Percentiles rank a stretch among this genome's conserved stretches.
phyloP scores from a whole-genome alignment of 2,888 invertebrate species.

The Embidobia sp. region DNA sequence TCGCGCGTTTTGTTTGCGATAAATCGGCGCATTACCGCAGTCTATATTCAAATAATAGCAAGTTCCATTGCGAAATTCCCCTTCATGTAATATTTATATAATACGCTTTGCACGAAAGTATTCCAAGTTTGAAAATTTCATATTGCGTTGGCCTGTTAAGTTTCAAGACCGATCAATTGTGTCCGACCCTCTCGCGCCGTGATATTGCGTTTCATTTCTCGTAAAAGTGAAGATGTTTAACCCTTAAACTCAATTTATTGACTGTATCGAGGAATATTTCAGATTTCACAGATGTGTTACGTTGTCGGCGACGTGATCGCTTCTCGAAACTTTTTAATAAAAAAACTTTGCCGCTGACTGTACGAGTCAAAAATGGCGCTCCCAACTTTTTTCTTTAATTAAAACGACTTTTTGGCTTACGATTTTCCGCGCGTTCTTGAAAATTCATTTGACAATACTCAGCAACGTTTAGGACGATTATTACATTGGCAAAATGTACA shows the following conservation, averaged over 20 bases:
- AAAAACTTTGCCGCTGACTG: not conserved
- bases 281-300: slow-evolving; percentile 22
- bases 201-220: slow-evolving; percentile 46
- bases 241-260: slow-evolving; percentile 47
- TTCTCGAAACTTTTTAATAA: not conserved
- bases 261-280: slow-evolving; percentile 21
- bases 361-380: not conserved
- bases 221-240: slow-evolving; percentile 46
- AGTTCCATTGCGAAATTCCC: not conserved
- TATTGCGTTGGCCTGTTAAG: slow-evolving; percentile 34
- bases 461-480: no score
- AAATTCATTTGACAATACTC: no score
- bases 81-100: slow-evolving; percentile 31
- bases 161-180: slow-evolving; percentile 36
- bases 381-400: not conserved
- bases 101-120: slow-evolving; percentile 18
- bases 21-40: not conserved
- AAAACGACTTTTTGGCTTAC: no score
- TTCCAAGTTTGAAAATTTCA: slow-evolving; percentile 35
- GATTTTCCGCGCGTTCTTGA: no score
- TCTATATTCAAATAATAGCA: slow-evolving; percentile 10
- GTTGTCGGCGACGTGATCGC: slow-evolving; percentile 9
- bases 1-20: not conserved
- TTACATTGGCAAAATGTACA: no score
- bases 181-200: slow-evolving; percentile 14